Evolutionary conservation across 2,113 vertebrate species (phyloP), one percentile per base, ranked within the genome.

Genomic region (Halichoeres trimaculatus): DNA sequence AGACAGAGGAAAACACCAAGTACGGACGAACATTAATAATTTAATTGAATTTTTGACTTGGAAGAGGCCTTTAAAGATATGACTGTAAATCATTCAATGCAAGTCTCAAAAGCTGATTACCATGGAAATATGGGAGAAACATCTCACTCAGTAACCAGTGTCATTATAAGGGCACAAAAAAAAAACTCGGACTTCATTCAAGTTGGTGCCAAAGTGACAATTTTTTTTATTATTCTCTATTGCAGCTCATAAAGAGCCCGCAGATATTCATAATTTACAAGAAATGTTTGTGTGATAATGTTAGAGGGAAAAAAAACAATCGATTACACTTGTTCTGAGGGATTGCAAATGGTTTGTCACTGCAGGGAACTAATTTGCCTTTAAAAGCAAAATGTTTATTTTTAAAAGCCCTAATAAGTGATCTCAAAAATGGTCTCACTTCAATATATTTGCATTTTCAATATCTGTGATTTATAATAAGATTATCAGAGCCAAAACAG

Each of bases 101-200:
- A 61, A 11, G 20, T 48, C 22, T 57, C 45, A 5, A 48, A 48
- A 74, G 14, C 16, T 13, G 2, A 81, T 40, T 40, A 45, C 12
- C 54, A 62, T 12, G 40, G 23, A 65, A 51, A 64, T 22, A 36
- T 47, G 35, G 20, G 5, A 26, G 5, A 16, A 26, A 53, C 62
- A 66, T 69, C 62, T 47, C 45, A 56, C 51, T 74, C 40, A 61
- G 30, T 58, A 5, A 41, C 40, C 22, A 12, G 22, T 12, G 48
- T 68, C 30, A 76, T 78, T 78, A 60, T 72, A 69, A 60, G 16
- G 63, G 19, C 66, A 60, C 34, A 8, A 59, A 26, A 48, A 45
- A 63, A 70, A 53, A 70, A 71, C 16, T 26, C 66, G 60, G 41
- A 55, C 30, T 50, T 30, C 10, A 48, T 43, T 65, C 30, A 73